Evolutionary conservation across 2,113 vertebrate genomes (phyloP), one percentile per base, ranked within the genome.

Genomic region (Archilochus colubris): DNA sequence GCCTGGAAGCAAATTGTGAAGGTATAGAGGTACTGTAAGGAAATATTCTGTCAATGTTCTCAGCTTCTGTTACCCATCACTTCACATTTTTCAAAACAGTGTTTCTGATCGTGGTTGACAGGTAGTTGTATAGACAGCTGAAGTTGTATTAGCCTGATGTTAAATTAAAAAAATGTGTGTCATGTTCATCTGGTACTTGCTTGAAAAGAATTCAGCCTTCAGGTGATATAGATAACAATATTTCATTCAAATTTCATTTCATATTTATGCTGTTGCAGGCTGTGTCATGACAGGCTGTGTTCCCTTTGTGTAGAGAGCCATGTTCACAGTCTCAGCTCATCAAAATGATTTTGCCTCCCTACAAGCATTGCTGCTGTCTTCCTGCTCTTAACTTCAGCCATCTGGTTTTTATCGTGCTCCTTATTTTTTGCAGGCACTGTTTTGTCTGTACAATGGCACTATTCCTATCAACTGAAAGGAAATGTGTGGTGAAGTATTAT

Each of bases 371-470:
- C 89, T 96, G 74, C 94, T 86, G 88, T 94, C 91, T 88, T 93
- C 77, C 86, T 92, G 81, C 0, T 7, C 94, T 95, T 93, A 91
- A 87, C 83, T 97, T 94, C 74, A 94, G 94, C 96, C 96, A 97
- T 97, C 95, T 97, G 95, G 48, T 94, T 97, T 95, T 96, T 92
- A 96, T 97, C 95, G 81, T 87, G 84, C 89, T 82, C 82, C 89
- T 92, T 96, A 94, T 97, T 97, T 95, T 74, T 97, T 97, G 83
- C 94, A 95, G 91, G 91, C 94, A 84, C 86, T 97, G 95, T 96
- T 94, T 91, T 96, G 94, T 96, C 94, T 97, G 69, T 85, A 83
- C 84, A 89, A 18, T 95, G 95, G 89, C 96, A 76, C 66, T 87
- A 18, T 82, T 93, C 94, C 82, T 96, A 92, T 66, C 81, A 72